Evolutionary conservation across 1,140 invertebrate species (phyloP).

Genomic region (Macrocentrus cingulum): DNA sequence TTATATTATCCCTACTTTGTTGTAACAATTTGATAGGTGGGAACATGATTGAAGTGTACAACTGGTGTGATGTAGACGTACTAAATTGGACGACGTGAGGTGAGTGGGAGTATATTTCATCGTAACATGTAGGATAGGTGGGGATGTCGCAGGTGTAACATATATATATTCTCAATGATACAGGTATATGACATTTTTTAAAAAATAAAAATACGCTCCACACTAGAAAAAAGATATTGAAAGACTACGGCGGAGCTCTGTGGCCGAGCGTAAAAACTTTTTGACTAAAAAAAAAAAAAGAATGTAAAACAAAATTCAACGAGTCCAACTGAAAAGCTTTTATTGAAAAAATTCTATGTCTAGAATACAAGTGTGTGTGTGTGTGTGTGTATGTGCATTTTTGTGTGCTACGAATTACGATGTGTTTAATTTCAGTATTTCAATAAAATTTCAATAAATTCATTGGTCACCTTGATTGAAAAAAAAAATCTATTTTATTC

Average conservation of each 20-base stretch:
- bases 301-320: constrained; percentile 56
- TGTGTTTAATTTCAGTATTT: constrained; percentile 29
- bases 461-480: background rate
- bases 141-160: too few relatives aligned
- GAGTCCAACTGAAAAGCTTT: constrained; percentile 57
- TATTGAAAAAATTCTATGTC: constrained; percentile 56
- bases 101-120: too few relatives aligned
- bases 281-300: constrained; percentile 27
- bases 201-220: background rate
- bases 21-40: too few relatives aligned
- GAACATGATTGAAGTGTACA: too few relatives aligned
- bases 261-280: constrained; percentile 31
- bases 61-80: too few relatives aligned
- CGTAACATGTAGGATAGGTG: too few relatives aligned
- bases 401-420: background rate
- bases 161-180: too few relatives aligned
- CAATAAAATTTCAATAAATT: background rate
- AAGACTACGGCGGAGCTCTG: background rate
- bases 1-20: too few relatives aligned
- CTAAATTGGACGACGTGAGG: too few relatives aligned
- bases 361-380: constrained; percentile 56
- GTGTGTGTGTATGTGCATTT: constrained; percentile 37
- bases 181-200: too few relatives aligned
- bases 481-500: background rate
- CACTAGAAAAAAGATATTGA: constrained; percentile 1